Base-by-base conservation (phyloP, 2,888 invertebrate species). In the Cordylochernes scorpioides region DNA sequence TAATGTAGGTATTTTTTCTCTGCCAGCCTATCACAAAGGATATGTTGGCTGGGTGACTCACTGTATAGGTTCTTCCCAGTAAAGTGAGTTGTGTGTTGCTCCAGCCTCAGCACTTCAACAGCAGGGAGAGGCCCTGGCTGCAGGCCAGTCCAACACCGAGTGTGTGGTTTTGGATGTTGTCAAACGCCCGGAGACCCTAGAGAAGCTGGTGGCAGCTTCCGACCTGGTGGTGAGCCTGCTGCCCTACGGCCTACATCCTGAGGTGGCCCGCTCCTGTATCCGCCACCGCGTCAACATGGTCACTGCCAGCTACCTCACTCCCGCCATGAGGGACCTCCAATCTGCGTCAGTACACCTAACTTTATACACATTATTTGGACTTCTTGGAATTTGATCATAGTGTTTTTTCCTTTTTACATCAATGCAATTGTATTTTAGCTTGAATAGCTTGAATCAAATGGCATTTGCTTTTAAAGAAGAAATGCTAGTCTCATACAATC, bases 251-350 rank as follows among this genome's bases (percentile, higher is more conserved):
- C 60, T 88, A 17, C 97, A 97, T 50, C 73, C 77, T 0, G 58
- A 68, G 4, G 68, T 65, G 3, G 94, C 91, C 0, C 65, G 67
- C 44, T 66, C 70, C 12, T 97, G 94, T 49, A 72, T 97, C 29
- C 62, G 64, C n/a, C 63, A 71, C 35, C 65, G 68, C 36, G 72
- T 71, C 0, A 80, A 97, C 51, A 67, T 97, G 68, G 86, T 97
- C 12, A 97, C 97, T 0, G 88, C 91, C 0, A 88, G 86, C 35
- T 97, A 97, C 47, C 67, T 80, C 31, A 71, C 73, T 8, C 71
- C 78, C 2, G 70, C 73, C 45, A 72, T 97, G 44, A 66, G 63
- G 44, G 65, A 65, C 1, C 54, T 88, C 7, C 69, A 88, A 45
- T 59, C 72, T 22, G 62, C 61, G 72, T 73, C 46, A 61, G 63